Conservation (phyloP, 2,113 vertebrate genomes). For the Oxygymnocypris stewartii region DNA sequence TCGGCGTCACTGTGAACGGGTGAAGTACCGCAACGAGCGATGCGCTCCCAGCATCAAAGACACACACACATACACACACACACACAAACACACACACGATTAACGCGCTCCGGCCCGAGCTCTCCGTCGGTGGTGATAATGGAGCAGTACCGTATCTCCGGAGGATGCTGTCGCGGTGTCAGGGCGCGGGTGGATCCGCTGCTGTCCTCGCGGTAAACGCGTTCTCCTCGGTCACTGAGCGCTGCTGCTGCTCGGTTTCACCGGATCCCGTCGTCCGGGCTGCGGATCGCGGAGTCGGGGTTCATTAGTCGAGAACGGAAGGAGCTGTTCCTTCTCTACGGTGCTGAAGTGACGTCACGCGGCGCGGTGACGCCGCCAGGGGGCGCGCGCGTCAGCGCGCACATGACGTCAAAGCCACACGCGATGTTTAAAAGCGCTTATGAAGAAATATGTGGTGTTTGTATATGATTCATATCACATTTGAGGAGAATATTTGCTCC, state of each 20-base stretch:
- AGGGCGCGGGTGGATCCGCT: conserved; percentile 72
- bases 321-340: conserved; percentile 73
- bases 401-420: conserved; percentile 23
- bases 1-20: conserved; percentile 61
- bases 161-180: conserved; percentile 71
- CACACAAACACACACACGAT: conserved; percentile 21
- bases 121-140: conserved; percentile 26
- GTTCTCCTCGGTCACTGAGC: conserved; percentile 39
- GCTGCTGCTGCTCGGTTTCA: conserved; percentile 61
- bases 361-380: conserved; percentile 59
- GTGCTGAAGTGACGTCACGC: conserved; percentile 81
- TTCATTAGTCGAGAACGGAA: conserved; percentile 55
- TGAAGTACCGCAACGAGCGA: conserved; percentile 77
- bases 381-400: conserved; percentile 62
- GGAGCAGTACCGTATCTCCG: conserved; percentile 74
- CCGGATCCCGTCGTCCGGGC: conserved; percentile 71
- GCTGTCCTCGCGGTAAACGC: conserved; percentile 16
- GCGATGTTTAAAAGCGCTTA: neutral
- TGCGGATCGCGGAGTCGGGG: conserved; percentile 71
- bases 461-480: neutral
- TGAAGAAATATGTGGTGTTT: too few species aligned
- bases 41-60: conserved; percentile 47
- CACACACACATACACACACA: neutral
- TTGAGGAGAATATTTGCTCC: too few species aligned
- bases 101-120: neutral